phyloP scores from a whole-genome alignment of 1,140 invertebrate species.

The Macrobrachium rosenbergii region DNA sequence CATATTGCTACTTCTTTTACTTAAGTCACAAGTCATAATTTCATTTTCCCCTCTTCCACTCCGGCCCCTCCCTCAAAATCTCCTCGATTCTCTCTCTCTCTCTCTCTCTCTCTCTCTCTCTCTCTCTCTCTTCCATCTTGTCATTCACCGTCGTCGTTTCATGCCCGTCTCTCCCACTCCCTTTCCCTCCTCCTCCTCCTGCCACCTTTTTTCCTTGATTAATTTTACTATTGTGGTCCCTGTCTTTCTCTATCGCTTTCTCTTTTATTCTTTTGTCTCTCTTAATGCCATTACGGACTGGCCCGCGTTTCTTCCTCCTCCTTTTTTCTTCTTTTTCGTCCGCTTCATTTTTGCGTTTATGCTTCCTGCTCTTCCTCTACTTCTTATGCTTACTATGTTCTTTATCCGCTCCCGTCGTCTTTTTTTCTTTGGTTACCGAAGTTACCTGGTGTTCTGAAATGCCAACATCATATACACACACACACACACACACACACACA shows the following conservation, averaged over 20 bases:
- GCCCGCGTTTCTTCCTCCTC: neutral
- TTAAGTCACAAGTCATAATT: neutral
- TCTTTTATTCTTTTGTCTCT: neutral
- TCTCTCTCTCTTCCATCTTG: neutral
- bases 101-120: neutral
- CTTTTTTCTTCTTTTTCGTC: neutral
- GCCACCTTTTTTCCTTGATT: too few species aligned
- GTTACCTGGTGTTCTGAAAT: too few species aligned
- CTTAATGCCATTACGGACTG: neutral
- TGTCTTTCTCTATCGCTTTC: slow-evolving; percentile 5
- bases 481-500: too few species aligned
- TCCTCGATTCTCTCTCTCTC: slow-evolving; percentile 9
- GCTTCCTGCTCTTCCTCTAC: neutral
- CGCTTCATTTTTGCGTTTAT: neutral
- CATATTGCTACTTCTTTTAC: neutral
- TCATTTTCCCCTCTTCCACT: neutral
- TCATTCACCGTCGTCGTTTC: neutral
- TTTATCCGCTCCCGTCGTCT: neutral
- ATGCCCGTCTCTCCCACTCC: neutral
- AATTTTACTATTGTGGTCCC: neutral
- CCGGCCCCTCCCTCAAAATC: neutral
- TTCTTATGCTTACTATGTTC: neutral
- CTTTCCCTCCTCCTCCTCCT: neutral
- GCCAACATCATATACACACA: too few species aligned
- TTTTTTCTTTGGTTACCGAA: neutral